Evolutionary conservation across 2,113 vertebrate species (phyloP), one percentile per base, ranked within the genome.

Genomic region (Lamprotornis superbus): DNA sequence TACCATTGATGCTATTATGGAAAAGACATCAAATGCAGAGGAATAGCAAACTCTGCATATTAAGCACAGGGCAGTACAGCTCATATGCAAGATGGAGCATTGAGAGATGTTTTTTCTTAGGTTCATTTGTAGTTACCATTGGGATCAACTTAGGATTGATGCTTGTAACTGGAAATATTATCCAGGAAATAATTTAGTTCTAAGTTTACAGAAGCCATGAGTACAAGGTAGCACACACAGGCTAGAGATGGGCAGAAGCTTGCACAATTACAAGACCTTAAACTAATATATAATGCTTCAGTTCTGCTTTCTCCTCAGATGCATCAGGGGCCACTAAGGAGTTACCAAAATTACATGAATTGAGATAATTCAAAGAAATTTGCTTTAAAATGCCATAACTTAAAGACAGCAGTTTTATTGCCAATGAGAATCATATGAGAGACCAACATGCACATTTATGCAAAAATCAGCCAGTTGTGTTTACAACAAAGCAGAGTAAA

Each of bases 401-500:
- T 89, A 52, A 70, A 75, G 35, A 82, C 3, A 5, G 28, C 65
- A 59, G 42, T 77, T 94, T 88, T 80, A 86, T 60, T 92, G 69
- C 24, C 68, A 55, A 4, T 37, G 37, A 68, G 12, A 80, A 80
- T 79, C 15, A 57, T 76, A 46, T 50, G 59, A 92, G 75, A 83
- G 15, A 52, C 47, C 74, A 78, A 68, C 12, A 60, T 25, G 35
- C 31, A 28, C 40, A 82, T 76, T 79, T 65, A 68, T 84, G 69
- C 65, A 89, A 89, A 81, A 44, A 84, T 64, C 83, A 87, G 65
- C 25, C 80, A 33, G 31, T 75, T 71, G 40, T 25, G 2, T 84
- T 94, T 91, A 35, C 53, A 87, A 84, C 33, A 60, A 92, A 92
- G 64, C 52, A 78, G 71, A 92, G 15, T 24, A 92, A 92, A 84